Base-by-base conservation (phyloP, 1,140 invertebrate genomes). In the Paraescarpia echinospica region DNA sequence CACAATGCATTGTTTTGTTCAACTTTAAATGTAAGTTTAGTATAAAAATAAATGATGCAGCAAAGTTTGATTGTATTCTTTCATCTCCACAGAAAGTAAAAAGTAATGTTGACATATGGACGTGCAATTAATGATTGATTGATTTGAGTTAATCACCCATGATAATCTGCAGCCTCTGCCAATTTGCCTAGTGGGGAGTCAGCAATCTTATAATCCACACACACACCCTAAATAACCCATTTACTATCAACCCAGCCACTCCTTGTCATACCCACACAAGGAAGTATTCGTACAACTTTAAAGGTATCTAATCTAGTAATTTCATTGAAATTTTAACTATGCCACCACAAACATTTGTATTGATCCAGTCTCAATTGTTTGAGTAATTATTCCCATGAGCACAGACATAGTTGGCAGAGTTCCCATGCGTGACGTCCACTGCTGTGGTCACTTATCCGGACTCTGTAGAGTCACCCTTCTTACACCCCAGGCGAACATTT, bases 251-350 rank as follows among this genome's bases (percentile, higher is more conserved):
- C 59, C 59, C 22, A 77, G 27, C 59, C 59, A 77, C 14, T 77
- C 59, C 59, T 77, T 77, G 22, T 18, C 22, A 2, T 22, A 27
- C 59, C 27, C 8, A 77, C 59, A 77, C 27, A 18, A 77, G 59
- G 59, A 77, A 77, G 59, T 77, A 18, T 77, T 1, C 2, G 59
- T 77, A 22, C 27, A 41, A 41, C 4, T 41, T 41, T 41, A 41
- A 41, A 27, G 59, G 14, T 14, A 77, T 77, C 27, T 77, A 77
- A 77, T 77, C 27, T 77, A 31, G 27, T 77, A 18, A 77, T 77
- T 77, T 77, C 18, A 77, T 77, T 77, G 59, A 77, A 77, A 77
- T 77, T 77, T 77, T 77, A 77, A 77, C 59, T 77, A 77, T 77
- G 59, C 27, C 2, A 77, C 59, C 59, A 77, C 59, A 77, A 77